These are phyloP conservation scores for Enchytraeus crypticus DNA, from an alignment of 2,888 invertebrate species.

Conservation along the genomic window DNA sequence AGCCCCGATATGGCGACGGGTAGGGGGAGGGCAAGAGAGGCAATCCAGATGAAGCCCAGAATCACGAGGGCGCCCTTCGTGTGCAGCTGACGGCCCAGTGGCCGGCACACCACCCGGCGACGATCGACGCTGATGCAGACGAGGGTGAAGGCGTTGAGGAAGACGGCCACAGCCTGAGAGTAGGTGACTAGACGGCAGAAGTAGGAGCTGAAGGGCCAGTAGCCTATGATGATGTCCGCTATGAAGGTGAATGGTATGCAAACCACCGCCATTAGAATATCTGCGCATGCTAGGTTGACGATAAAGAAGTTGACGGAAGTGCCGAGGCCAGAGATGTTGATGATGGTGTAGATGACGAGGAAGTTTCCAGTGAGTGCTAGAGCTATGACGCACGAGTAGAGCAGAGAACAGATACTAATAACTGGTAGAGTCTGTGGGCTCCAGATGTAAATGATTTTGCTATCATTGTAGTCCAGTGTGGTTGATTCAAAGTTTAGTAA, in stretches of 20 bases:
- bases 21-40: constrained; percentile 68
- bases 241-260: constrained; percentile 57
- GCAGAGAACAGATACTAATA: too few relatives aligned
- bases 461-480: too few relatives aligned
- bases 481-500: too few relatives aligned
- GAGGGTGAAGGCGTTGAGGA: constrained; percentile 77
- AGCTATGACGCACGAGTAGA: constrained; percentile 1
- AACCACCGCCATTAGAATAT: constrained; percentile 48
- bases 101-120: constrained; percentile 81
- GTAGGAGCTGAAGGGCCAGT: constrained; percentile 78
- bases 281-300: constrained; percentile 47
- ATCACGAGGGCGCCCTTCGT: constrained; percentile 51
- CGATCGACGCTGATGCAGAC: constrained; percentile 83
- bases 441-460: too few relatives aligned
- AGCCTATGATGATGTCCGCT: constrained; percentile 64
- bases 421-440: too few relatives aligned
- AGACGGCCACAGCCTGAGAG: constrained; percentile 57
- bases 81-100: constrained; percentile 55
- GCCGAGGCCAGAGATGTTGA: neutral
- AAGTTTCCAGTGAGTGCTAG: neutral
- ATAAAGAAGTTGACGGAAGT: constrained; percentile 65
- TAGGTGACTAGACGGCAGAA: constrained; percentile 77
- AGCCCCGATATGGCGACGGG: constrained; percentile 65
- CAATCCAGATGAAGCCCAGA: constrained; percentile 64
- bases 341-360: constrained; percentile 3